These are phyloP conservation scores for Turnix velox DNA, from an alignment of 2,113 vertebrate species.

Conservation along the genomic window DNA sequence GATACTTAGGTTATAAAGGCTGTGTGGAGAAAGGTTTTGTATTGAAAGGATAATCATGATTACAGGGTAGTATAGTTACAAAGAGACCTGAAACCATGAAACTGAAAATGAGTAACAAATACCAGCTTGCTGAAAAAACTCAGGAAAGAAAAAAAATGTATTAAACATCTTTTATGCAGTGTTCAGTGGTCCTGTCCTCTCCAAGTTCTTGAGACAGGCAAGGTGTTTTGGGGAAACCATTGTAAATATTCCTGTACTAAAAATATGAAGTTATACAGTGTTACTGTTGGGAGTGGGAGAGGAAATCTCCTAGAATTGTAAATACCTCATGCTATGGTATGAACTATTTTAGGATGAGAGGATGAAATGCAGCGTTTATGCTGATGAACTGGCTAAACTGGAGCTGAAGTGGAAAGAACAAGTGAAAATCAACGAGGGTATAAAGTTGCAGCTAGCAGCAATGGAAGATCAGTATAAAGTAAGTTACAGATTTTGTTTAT, in stretches of 20 bases:
- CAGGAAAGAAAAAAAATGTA: not conserved
- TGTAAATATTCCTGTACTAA: not conserved
- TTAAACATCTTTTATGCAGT: not conserved
- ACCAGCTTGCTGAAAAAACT: not conserved
- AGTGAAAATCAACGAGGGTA: slow-evolving; percentile 83
- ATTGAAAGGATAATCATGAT: not conserved
- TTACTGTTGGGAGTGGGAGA: not conserved
- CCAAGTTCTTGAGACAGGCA: not conserved
- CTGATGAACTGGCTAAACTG: slow-evolving; percentile 90
- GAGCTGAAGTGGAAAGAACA: slow-evolving; percentile 95
- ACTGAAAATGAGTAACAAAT: not conserved
- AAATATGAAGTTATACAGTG: not conserved
- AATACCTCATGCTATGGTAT: not conserved
- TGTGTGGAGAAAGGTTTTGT: not conserved
- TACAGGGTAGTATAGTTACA: not conserved
- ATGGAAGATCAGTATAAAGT: slow-evolving; percentile 91
- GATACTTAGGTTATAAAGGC: not conserved
- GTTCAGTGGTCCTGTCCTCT: not conserved
- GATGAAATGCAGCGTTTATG: slow-evolving; percentile 85
- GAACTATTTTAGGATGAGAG: slow-evolving; percentile 84
- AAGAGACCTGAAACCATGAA: not conserved
- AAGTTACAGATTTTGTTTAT: slow-evolving; percentile 38
- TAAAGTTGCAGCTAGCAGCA: slow-evolving; percentile 85
- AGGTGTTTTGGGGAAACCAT: not conserved
- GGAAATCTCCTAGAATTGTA: not conserved